Base-by-base conservation (phyloP, 1,140 invertebrate species). In the Lucilia sericata region DNA sequence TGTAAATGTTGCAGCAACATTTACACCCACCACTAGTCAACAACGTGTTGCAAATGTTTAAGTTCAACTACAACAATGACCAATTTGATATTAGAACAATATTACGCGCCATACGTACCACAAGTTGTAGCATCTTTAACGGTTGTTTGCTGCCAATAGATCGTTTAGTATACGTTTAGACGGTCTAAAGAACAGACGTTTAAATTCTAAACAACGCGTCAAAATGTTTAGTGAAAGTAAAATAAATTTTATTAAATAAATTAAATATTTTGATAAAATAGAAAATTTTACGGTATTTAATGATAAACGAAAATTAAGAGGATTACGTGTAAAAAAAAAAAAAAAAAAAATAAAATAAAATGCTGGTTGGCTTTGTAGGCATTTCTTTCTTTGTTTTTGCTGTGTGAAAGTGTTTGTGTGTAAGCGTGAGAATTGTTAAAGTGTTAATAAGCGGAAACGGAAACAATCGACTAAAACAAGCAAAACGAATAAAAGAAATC, bases 1-100 rank as follows among this genome's bases (percentile, higher is more conserved):
- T 21, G 3, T 2, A 21, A 78, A 80, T 80, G 76, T 80, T 80
- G 76, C 42, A 49, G 76, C 76, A 80, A 80, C 76, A 49, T 80
- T 51, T 21, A 9, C 76, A 10, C 76, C 42, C 42, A 21, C 76
- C 36, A 49, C 21, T 17, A 36, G 14, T 19, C 21, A 49, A 2
- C n/a, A 14, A 49, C 49, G 10, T 80, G 76, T 21, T 49, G n/a
- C 76, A n/a, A 25, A 49, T 51, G n/a, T 4, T 21, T 49, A 80
- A 51, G 19, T 49, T 19, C n/a, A 49, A 80, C 19, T 19, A 80
- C n/a, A 12, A 49, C 42, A 21, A 80, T 8, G n/a, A 42, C n/a
- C 49, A 80, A 49, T 49, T 17, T n/a, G n/a, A n/a, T 13, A 49
- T 80, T 80, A 80, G 76, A 80, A 80, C 42, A 49, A 21, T 49